These are phyloP conservation scores for Cheilosia urbana DNA, from an alignment of 2,888 invertebrate genomes.

Conservation along the genomic window DNA sequence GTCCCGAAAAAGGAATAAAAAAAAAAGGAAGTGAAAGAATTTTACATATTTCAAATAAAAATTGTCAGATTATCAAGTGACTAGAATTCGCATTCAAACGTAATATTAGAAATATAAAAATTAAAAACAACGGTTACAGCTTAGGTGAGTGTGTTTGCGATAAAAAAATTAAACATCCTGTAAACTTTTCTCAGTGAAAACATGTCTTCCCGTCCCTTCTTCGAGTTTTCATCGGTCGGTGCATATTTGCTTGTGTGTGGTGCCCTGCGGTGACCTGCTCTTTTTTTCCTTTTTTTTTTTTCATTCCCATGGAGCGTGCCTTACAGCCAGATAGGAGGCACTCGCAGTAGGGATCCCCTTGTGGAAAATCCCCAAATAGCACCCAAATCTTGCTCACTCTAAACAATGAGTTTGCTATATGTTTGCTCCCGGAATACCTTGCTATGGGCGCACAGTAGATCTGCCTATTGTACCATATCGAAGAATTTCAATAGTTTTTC, in stretches of 20 bases:
- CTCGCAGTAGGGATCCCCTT: slow-evolving; percentile 12
- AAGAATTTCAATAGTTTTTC: slow-evolving; percentile 30
- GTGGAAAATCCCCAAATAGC: slow-evolving; percentile 30
- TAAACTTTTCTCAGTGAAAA: slow-evolving; percentile 34
- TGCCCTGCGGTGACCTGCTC: slow-evolving; percentile 32
- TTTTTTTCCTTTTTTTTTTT: slow-evolving; percentile 14
- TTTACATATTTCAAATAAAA: slow-evolving; percentile 31
- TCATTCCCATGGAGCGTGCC: slow-evolving; percentile 8
- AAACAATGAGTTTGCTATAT: slow-evolving; percentile 21
- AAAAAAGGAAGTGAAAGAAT: slow-evolving; percentile 26
- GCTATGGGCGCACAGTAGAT: not conserved
- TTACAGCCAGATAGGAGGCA: slow-evolving; percentile 7
- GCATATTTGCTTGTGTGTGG: slow-evolving; percentile 8
- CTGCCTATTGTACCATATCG: not conserved
- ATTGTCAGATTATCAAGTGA: slow-evolving; percentile 1
- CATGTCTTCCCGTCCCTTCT: slow-evolving; percentile 29
- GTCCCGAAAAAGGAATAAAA: slow-evolving; percentile 34
- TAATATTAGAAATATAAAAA: not conserved
- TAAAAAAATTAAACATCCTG: slow-evolving; percentile 23
- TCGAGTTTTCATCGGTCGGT: slow-evolving; percentile 52
- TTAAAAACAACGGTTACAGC: slow-evolving; percentile 6
- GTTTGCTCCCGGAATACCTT: slow-evolving; percentile 18
- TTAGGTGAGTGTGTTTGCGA: slow-evolving; percentile 40
- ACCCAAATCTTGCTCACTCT: not conserved
- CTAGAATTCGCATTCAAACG: slow-evolving; percentile 10